Evolutionary conservation across 2,888 invertebrate genomes (phyloP).

Genomic region (Ochropleura plecta): DNA sequence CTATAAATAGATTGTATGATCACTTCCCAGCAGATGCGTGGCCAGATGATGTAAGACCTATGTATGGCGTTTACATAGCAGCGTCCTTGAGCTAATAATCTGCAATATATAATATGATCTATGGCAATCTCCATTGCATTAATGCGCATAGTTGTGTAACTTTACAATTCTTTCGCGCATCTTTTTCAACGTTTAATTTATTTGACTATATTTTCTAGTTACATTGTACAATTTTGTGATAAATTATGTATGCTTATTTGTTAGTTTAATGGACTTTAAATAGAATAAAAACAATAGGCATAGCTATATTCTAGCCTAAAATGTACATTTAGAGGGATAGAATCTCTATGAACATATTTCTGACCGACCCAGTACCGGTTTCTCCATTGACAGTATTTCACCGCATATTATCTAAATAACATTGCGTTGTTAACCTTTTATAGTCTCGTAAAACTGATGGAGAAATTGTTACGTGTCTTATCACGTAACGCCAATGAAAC

Average conservation of each 20-base stretch:
- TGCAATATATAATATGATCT: not conserved
- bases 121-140: not conserved
- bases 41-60: constrained; percentile 7
- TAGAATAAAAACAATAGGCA: constrained; percentile 31
- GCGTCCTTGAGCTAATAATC: constrained; percentile 12
- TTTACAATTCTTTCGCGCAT: not conserved
- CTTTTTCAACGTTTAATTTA: not conserved
- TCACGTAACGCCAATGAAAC: constrained; percentile 14
- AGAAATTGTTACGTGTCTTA: constrained; percentile 50
- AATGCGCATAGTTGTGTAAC: not conserved
- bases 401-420: not conserved
- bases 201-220: not conserved
- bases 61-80: not conserved
- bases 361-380: not conserved
- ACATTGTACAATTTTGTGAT: not conserved
- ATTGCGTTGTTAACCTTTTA: constrained; percentile 8
- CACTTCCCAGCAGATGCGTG: not conserved
- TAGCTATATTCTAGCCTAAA: constrained; percentile 1
- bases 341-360: not conserved
- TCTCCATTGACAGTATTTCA: not conserved
- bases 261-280: constrained; percentile 7
- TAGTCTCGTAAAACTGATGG: constrained; percentile 7
- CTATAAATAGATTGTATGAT: constrained; percentile 2
- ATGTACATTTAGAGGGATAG: not conserved
- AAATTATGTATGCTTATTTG: constrained; percentile 12